These are phyloP conservation scores for Ptilonorhynchus violaceus DNA, from an alignment of 2,113 vertebrate species.

Conservation along the genomic window DNA sequence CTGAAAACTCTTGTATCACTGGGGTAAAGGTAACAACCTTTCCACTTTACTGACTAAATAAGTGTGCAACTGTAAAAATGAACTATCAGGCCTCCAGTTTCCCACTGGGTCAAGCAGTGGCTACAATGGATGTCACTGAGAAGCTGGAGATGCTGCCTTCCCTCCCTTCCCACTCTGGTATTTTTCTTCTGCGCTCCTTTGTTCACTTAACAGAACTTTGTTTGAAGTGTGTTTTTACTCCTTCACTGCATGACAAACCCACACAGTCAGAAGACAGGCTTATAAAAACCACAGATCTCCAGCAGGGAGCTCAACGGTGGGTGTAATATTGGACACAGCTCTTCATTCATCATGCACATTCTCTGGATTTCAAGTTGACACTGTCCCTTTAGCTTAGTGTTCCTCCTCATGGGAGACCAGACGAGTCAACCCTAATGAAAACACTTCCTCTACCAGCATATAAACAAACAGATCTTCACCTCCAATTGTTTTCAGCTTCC, in stretches of 20 bases:
- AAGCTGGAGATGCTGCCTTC: not conserved
- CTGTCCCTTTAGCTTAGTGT: constrained; percentile 11
- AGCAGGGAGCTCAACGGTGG: constrained; percentile 30
- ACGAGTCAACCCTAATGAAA: constrained; percentile 19
- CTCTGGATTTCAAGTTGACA: constrained; percentile 45
- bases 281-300: constrained; percentile 47
- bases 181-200: constrained; percentile 27
- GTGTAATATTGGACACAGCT: constrained; percentile 44
- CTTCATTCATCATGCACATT: constrained; percentile 47
- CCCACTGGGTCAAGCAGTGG: not conserved
- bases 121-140: not conserved
- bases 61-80: not conserved
- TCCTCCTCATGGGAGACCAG: not conserved
- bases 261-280: constrained; percentile 45
- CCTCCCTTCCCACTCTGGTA: not conserved
- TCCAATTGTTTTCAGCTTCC: constrained; percentile 3
- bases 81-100: not conserved
- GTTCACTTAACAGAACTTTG: constrained; percentile 58
- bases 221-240: constrained; percentile 43
- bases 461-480: constrained; percentile 40
- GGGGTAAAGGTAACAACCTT: not conserved
- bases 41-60: not conserved
- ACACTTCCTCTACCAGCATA: constrained; percentile 48
- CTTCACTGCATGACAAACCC: constrained; percentile 43
- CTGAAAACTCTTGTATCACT: not conserved